Evolutionary conservation across 2,113 vertebrate species (phyloP).

Genomic region (Chaetodon trifascialis): DNA sequence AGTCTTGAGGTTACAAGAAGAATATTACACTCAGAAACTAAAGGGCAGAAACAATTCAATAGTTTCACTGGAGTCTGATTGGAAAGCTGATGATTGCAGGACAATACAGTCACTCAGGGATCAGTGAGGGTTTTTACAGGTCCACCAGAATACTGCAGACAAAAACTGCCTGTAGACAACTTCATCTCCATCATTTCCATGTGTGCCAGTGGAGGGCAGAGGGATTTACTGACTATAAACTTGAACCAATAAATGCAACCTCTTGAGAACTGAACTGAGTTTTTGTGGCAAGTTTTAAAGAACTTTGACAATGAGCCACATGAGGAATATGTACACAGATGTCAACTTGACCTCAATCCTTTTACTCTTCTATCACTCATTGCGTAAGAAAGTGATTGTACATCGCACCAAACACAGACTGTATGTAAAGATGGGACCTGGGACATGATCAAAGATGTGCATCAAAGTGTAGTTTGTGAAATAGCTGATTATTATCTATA

Average conservation of each 20-base stretch:
- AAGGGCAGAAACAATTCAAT: neutral
- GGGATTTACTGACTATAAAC: neutral
- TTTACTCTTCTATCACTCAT: neutral
- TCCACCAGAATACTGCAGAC: neutral
- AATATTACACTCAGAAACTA: conserved; percentile 50
- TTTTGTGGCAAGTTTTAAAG: neutral
- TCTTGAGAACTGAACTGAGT: neutral
- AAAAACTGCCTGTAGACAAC: neutral
- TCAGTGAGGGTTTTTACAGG: too few species aligned
- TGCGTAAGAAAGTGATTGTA: too few species aligned
- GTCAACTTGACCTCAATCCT: neutral
- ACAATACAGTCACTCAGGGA: neutral
- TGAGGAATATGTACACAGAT: too few species aligned
- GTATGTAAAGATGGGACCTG: neutral
- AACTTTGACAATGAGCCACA: too few species aligned
- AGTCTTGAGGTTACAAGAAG: conserved; percentile 56
- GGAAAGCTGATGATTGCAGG: neutral
- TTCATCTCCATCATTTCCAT: neutral
- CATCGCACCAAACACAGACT: neutral
- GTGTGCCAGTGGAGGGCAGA: neutral
- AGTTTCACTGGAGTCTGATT: neutral
- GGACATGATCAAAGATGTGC: neutral
- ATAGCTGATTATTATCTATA: too few species aligned
- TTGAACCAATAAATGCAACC: neutral
- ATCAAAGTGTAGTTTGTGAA: neutral